Evolutionary conservation across 2,888 invertebrate species (phyloP).

Genomic region (Trachelus iudaicus): DNA sequence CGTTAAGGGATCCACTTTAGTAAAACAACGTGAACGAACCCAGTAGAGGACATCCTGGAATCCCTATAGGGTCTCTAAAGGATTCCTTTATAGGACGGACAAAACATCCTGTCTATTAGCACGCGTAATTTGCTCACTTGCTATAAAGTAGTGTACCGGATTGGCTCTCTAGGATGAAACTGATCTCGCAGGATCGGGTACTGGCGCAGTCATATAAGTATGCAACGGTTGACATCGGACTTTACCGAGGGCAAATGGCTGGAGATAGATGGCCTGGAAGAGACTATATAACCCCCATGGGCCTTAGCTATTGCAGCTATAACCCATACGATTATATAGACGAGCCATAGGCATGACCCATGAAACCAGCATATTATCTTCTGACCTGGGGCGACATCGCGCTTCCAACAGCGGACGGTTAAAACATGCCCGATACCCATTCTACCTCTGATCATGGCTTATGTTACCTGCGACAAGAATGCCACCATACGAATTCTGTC

Average conservation of each 20-base stretch:
- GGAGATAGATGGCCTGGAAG: not conserved
- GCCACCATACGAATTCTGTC: conserved; percentile 11
- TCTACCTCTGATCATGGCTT: conserved; percentile 27
- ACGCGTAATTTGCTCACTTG: not conserved
- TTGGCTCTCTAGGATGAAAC: not conserved
- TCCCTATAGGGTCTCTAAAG: not conserved
- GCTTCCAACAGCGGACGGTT: conserved; percentile 36
- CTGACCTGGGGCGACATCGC: conserved; percentile 37
- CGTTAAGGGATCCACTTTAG: not conserved
- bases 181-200: not conserved
- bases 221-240: not conserved
- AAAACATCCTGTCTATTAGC: not conserved
- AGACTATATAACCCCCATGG: not conserved
- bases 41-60: not conserved
- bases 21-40: not conserved
- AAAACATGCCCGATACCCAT: conserved; percentile 32
- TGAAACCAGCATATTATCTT: conserved; percentile 35
- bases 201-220: not conserved
- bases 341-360: conserved; percentile 27
- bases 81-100: not conserved
- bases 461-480: conserved; percentile 20
- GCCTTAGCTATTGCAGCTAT: conserved; percentile 3
- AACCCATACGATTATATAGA: conserved; percentile 14
- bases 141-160: not conserved
- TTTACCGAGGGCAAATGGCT: not conserved